Percentiles rank a stretch among this genome's conserved stretches.
These are phyloP conservation scores for Chrysochloris asiatica DNA, from an alignment of 2,113 vertebrate species.

Conservation along the genomic window DNA sequence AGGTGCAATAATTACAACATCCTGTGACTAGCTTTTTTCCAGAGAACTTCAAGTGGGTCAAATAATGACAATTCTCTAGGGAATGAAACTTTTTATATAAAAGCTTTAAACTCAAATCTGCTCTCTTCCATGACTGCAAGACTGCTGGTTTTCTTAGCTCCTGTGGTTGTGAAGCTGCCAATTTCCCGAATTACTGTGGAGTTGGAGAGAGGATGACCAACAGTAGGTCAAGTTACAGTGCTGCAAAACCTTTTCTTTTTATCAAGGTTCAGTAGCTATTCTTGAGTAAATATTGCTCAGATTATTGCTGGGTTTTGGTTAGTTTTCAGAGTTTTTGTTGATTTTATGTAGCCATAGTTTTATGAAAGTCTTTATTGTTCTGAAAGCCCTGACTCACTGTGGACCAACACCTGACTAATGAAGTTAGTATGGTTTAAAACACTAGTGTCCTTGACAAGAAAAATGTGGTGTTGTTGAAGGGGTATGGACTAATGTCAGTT, in stretches of 20 bases:
- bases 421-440: background rate
- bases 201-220: background rate
- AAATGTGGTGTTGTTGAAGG: background rate
- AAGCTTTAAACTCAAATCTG: background rate
- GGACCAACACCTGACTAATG: background rate
- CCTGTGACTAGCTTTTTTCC: background rate
- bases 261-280: background rate
- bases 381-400: background rate
- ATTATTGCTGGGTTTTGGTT: background rate
- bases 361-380: background rate
- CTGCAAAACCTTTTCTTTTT: background rate
- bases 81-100: background rate
- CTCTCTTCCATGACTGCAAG: background rate
- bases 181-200: background rate
- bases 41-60: background rate
- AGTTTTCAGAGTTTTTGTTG: background rate
- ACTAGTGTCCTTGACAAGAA: background rate
- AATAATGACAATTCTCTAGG: background rate
- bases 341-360: background rate
- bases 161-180: background rate
- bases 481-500: background rate
- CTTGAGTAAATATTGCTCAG: background rate
- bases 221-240: background rate
- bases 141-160: background rate
- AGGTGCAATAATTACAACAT: background rate